These are phyloP conservation scores for Parotocinclus haroldoi DNA, from an alignment of 2,797 vertebrate species.

Conservation along the genomic window DNA sequence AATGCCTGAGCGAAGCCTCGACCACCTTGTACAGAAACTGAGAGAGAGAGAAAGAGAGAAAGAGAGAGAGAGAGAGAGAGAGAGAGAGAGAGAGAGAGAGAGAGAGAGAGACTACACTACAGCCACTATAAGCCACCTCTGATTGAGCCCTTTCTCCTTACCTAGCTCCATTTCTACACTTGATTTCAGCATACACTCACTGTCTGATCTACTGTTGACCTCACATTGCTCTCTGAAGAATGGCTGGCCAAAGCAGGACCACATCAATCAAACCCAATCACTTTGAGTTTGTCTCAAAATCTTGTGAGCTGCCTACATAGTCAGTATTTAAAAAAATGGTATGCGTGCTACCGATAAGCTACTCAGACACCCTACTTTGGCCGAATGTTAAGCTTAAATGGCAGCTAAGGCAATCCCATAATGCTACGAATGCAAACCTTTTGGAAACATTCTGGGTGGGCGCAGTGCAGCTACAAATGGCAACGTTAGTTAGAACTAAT, in stretches of 20 bases:
- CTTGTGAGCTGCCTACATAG: too few relatives aligned
- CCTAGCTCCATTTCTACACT: constrained; percentile 34
- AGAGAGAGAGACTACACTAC: constrained; percentile 22
- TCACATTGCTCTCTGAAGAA: constrained; percentile 7
- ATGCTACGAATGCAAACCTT: too few relatives aligned
- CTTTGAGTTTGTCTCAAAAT: constrained; percentile 31
- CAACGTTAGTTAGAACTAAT: too few relatives aligned
- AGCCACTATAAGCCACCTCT: constrained; percentile 18
- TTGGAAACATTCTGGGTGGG: too few relatives aligned
- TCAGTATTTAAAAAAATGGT: too few relatives aligned
- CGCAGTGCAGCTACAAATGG: too few relatives aligned
- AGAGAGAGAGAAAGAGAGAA: constrained; percentile 52
- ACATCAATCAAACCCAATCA: constrained; percentile 40
- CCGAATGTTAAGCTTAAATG: too few relatives aligned
- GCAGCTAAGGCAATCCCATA: too few relatives aligned
- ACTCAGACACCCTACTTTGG: too few relatives aligned
- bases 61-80: constrained; percentile 10
- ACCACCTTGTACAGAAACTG: constrained; percentile 52
- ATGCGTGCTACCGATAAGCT: too few relatives aligned
- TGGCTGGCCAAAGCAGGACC: constrained; percentile 16
- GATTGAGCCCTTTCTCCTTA: constrained; percentile 13
- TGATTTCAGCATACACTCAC: constrained; percentile 34
- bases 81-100: constrained; percentile 1
- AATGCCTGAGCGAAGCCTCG: constrained; percentile 45
- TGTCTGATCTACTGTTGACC: constrained; percentile 25